These are phyloP conservation scores for Agriopis marginaria DNA, from an alignment of 2,888 invertebrate genomes.

Conservation along the genomic window DNA sequence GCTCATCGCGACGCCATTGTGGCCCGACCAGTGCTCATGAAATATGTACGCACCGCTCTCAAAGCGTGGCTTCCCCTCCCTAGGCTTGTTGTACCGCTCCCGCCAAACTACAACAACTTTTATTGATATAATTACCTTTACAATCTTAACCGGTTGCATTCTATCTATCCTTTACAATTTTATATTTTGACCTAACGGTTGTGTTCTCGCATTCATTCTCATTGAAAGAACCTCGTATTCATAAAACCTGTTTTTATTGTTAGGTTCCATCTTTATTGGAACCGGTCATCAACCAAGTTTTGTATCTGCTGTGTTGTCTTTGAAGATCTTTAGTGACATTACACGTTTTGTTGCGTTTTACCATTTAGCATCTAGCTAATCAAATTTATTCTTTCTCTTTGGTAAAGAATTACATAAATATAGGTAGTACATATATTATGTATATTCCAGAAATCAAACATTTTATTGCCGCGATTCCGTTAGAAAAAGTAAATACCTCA, in stretches of 20 bases:
- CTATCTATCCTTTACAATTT: conserved; percentile 40
- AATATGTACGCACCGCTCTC: conserved; percentile 78
- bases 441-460: conserved; percentile 33
- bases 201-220: conserved; percentile 56
- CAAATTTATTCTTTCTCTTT: conserved; percentile 36
- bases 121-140: conserved; percentile 45
- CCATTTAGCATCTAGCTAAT: conserved; percentile 8
- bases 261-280: conserved; percentile 52
- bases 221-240: conserved; percentile 46
- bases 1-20: conserved; percentile 82
- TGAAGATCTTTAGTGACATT: conserved; percentile 15
- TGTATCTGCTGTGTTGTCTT: conserved; percentile 38
- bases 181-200: conserved; percentile 53
- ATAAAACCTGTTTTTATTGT: conserved; percentile 69
- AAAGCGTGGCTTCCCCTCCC: conserved; percentile 60
- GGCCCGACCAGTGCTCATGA: conserved; percentile 76
- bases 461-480: neutral
- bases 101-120: conserved; percentile 41
- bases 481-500: neutral
- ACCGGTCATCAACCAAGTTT: conserved; percentile 54
- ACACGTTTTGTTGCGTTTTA: conserved; percentile 42
- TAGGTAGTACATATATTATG: too few relatives aligned
- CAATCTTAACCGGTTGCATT: conserved; percentile 28
- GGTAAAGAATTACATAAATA: conserved; percentile 15
- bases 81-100: conserved; percentile 47